Conservation (phyloP, 2,113 vertebrate genomes). For the Mastomys coucha region DNA sequence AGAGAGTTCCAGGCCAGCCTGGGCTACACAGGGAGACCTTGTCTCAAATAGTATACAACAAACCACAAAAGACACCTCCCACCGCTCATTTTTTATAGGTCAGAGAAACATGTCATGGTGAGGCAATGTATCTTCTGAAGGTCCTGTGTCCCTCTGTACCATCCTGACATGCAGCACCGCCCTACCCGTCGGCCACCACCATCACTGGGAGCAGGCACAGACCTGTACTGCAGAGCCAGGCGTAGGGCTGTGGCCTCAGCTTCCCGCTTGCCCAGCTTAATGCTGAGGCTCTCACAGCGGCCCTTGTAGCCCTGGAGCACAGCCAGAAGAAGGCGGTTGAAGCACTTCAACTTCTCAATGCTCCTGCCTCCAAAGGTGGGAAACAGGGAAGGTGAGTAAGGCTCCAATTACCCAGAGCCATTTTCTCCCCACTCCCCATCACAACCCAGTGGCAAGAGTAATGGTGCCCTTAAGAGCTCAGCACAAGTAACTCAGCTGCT, state of each 20-base stretch:
- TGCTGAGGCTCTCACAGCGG: conserved; percentile 89
- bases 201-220: not conserved
- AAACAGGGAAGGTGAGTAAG: not conserved
- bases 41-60: not conserved
- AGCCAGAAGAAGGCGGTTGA: conserved; percentile 90
- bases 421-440: not conserved
- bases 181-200: not conserved
- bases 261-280: conserved; percentile 89
- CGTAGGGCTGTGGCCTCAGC: conserved; percentile 90
- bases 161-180: not conserved
- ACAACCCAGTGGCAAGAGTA: not conserved
- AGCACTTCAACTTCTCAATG: conserved; percentile 89
- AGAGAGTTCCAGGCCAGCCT: not conserved
- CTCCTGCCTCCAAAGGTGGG: conserved; percentile 80
- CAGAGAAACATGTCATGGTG: not conserved
- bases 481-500: not conserved
- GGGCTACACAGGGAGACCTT: not conserved
- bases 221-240: conserved; percentile 93
- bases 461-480: not conserved
- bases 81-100: not conserved
- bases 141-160: not conserved
- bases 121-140: not conserved
- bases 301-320: conserved; percentile 90
- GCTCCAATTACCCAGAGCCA: not conserved
- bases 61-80: not conserved